A percentile compares a stretch with the other conserved stretches of the same genome.
These are phyloP conservation scores for Spodoptera frugiperda DNA, from an alignment of 1,140 invertebrate genomes.

Conservation along the genomic window DNA sequence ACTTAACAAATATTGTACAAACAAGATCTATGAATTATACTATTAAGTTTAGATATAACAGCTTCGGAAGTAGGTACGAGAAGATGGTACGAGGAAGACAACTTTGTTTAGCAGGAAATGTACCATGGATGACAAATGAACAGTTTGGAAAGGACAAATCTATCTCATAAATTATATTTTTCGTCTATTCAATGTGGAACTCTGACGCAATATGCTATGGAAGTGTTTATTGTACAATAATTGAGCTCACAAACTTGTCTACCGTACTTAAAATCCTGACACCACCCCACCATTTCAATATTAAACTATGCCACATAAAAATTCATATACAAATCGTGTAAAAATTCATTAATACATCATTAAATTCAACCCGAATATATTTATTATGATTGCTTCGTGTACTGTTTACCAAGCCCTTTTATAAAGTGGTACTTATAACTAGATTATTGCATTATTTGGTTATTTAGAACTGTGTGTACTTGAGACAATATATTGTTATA, in stretches of 20 bases:
- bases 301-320: not conserved
- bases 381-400: not conserved
- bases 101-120: too few relatives aligned
- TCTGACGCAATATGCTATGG: too few relatives aligned
- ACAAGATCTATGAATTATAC: too few relatives aligned
- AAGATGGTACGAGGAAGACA: too few relatives aligned
- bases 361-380: not conserved
- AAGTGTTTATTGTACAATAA: not conserved
- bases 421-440: not conserved
- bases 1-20: too few relatives aligned
- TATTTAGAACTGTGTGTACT: not conserved
- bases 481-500: not conserved
- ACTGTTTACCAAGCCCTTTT: not conserved
- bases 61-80: too few relatives aligned
- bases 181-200: too few relatives aligned
- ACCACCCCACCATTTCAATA: not conserved
- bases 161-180: not conserved
- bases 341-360: constrained; percentile 3
- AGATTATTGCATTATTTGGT: not conserved
- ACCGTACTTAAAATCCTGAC: not conserved
- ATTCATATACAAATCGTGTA: not conserved
- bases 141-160: too few relatives aligned
- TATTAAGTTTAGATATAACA: too few relatives aligned
- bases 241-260: too few relatives aligned
- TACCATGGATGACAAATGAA: too few relatives aligned